These are phyloP conservation scores for Henicopernis longicauda DNA, from an alignment of 2,113 vertebrate genomes.

Conservation along the genomic window DNA sequence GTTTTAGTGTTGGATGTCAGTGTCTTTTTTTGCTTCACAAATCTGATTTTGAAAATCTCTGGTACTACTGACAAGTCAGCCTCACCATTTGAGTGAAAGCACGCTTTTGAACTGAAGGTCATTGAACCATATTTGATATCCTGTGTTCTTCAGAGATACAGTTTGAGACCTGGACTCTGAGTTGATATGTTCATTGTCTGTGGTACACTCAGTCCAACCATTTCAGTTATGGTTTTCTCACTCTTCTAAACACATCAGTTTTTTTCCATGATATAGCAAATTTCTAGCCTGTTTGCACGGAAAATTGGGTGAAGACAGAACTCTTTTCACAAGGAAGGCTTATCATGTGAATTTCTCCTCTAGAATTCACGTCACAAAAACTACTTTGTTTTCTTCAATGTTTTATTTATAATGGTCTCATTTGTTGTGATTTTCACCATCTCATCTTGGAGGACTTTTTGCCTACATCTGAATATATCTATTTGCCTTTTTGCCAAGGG, in stretches of 20 bases:
- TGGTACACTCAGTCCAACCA: not conserved
- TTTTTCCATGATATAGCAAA: not conserved
- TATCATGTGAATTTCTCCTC: not conserved
- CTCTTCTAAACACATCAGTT: not conserved
- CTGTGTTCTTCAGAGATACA: not conserved
- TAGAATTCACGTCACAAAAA: not conserved
- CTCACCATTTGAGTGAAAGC: not conserved
- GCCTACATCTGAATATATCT: not conserved
- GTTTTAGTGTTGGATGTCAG: not conserved
- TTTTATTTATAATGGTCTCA: not conserved
- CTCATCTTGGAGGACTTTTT: not conserved
- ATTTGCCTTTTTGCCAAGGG: not conserved
- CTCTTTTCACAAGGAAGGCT: not conserved
- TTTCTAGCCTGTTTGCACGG: not conserved
- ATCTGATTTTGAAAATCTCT: not conserved
- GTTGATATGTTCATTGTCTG: not conserved
- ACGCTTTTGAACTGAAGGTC: not conserved
- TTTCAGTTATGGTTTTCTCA: not conserved
- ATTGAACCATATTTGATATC: not conserved
- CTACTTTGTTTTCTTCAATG: not conserved
- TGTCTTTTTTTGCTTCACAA: not conserved
- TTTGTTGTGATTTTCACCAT: not conserved
- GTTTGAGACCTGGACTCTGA: not conserved
- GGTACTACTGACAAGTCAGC: not conserved
- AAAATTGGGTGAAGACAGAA: not conserved